A percentile compares a stretch with the other conserved stretches of the same genome.
phyloP scores from a whole-genome alignment of 2,797 vertebrate species.

The Channallabes apus region DNA sequence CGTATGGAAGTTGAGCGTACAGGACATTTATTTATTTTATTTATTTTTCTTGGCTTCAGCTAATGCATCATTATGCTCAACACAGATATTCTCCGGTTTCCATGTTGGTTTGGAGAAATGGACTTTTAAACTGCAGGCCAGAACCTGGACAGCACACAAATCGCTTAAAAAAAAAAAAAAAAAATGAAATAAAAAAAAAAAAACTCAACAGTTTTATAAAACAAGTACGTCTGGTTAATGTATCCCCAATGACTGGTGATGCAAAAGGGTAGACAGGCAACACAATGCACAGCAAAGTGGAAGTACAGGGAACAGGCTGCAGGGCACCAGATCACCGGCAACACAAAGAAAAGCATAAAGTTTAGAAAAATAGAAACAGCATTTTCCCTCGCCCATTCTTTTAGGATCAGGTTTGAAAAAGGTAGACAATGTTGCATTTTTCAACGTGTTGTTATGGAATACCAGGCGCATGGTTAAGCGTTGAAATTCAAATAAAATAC shows the following conservation, averaged over 20 bases:
- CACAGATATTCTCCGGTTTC: conserved; percentile 19
- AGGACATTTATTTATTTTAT: conserved; percentile 12
- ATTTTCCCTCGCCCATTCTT: not conserved
- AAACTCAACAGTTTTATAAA: not conserved
- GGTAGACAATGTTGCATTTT: not conserved
- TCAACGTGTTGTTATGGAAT: conserved; percentile 11
- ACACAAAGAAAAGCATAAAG: conserved; percentile 7
- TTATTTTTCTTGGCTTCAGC: conserved; percentile 41
- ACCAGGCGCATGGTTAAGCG: not conserved
- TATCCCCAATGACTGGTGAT: conserved; percentile 33
- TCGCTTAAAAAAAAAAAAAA: not conserved
- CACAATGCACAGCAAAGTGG: conserved; percentile 14
- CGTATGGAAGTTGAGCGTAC: conserved; percentile 13
- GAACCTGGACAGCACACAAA: not conserved
- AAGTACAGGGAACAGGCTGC: conserved; percentile 23
- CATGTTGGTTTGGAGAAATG: not conserved
- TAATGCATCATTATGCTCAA: conserved; percentile 41
- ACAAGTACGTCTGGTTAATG: conserved; percentile 15
- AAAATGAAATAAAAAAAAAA: not conserved
- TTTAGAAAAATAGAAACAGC: conserved; percentile 1
- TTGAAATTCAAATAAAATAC: not conserved
- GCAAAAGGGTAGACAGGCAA: conserved; percentile 31
- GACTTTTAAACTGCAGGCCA: not conserved
- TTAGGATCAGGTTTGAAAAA: conserved; percentile 4
- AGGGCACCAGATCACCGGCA: not conserved